Evolutionary conservation across 2,113 vertebrate genomes (phyloP), one percentile per base, ranked within the genome.

Genomic region (Hypomesus transpacificus): DNA sequence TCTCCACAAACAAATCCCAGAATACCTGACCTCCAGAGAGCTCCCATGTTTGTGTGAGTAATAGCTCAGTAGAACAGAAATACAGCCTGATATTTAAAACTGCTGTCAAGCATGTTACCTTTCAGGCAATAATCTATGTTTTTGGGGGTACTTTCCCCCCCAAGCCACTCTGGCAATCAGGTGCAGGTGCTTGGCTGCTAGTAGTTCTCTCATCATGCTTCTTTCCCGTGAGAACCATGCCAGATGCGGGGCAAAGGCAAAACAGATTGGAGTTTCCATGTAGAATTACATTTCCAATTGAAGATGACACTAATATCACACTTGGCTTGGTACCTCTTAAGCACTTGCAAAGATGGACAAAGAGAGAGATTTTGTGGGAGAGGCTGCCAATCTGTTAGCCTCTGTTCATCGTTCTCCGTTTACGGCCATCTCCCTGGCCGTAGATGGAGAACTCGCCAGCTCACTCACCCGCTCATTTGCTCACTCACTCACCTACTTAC

Each of bases 291-390:
- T 81, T 81, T 73, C 64, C 69, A 68, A 59, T 69, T 75, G 60
- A 88, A 82, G 85, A 88, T 87, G 86, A 90, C 87, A 84, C 85
- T 88, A 89, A 87, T 89, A 88, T 91, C 82, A 83, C 86, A 88
- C 78, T 74, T 76, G 70, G 68, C 82, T 82, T 89, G 86, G 86
- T 84, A 86, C 75, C 71, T 83, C 84, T 76, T 87, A 79, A 85
- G 83, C 69, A 84, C 75, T 79, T 75, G 83, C 66, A 52, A 34
- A 34, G 65, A 24, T 21, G 52, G 52, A 56, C 74, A 62, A 26
- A 21, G 17, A 58, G 66, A 72, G 24, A 54, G 70, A 50, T n/a
- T 34, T 53, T 60, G 63, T 63, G 69, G 57, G 60, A 52, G 73
- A 58, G 81, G 53, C 28, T 61, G 20, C 63, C 63, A 71, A 54